These are phyloP conservation scores for Lepus timidus DNA, from an alignment of 2,113 vertebrate species.

Conservation along the genomic window DNA sequence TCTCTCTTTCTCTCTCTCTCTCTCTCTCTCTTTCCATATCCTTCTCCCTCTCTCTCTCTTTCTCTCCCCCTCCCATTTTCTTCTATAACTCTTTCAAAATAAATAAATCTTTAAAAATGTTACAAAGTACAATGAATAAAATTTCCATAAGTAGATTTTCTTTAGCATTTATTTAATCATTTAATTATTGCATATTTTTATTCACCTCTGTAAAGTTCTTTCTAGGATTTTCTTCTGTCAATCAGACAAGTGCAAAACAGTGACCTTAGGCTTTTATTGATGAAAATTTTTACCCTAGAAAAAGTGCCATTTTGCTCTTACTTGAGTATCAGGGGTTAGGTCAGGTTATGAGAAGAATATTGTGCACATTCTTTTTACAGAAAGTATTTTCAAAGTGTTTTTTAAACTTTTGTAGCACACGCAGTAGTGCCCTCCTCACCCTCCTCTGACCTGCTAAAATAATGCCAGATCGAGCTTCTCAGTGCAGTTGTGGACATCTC, in stretches of 20 bases:
- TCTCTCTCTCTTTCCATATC: too few species aligned
- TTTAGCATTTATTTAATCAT: slow-evolving; percentile 60
- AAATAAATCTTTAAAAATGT: background rate
- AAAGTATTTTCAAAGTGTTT: slow-evolving; percentile 70
- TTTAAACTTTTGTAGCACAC: slow-evolving; percentile 58
- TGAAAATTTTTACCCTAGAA: slow-evolving; percentile 66
- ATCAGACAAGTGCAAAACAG: slow-evolving; percentile 52
- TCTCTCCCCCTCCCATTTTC: too few species aligned
- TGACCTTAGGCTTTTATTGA: slow-evolving; percentile 62
- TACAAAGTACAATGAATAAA: slow-evolving; percentile 12
- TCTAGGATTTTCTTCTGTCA: slow-evolving; percentile 52
- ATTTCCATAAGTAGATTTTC: background rate
- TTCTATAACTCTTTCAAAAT: too few species aligned
- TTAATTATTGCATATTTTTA: slow-evolving; percentile 2
- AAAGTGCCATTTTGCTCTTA: slow-evolving; percentile 61
- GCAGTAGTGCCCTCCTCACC: slow-evolving; percentile 52
- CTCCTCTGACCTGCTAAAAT: slow-evolving; percentile 56
- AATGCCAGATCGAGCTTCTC: slow-evolving; percentile 55
- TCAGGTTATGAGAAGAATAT: slow-evolving; percentile 68
- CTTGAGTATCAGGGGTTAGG: slow-evolving; percentile 56
- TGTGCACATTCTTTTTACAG: slow-evolving; percentile 62
- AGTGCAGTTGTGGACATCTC: slow-evolving; percentile 59
- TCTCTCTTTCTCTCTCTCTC: too few species aligned
- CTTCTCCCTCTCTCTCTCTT: too few species aligned
- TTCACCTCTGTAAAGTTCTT: slow-evolving; percentile 54